These are phyloP conservation scores for Drosophila maculinotata DNA, from an alignment of 2,888 invertebrate species.

Conservation along the genomic window DNA sequence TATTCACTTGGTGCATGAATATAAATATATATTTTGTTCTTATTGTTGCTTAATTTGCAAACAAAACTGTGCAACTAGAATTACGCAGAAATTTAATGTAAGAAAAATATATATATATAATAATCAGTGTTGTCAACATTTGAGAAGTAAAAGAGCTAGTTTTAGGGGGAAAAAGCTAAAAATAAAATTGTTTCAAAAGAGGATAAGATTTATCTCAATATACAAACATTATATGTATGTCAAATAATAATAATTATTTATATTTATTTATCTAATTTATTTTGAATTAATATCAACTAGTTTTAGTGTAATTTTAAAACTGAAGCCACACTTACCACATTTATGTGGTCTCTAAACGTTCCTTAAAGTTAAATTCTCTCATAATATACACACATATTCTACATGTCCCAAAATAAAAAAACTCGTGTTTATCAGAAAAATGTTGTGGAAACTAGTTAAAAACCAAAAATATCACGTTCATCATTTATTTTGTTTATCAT, in stretches of 20 bases:
- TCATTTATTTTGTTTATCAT: background rate
- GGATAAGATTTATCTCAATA: no score
- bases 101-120: background rate
- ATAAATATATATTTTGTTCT: conserved; percentile 1
- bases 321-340: no score
- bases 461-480: background rate
- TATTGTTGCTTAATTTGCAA: conserved; percentile 5
- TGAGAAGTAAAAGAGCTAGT: background rate
- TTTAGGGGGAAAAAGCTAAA: background rate
- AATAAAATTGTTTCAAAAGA: background rate
- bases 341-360: no score
- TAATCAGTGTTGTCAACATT: background rate
- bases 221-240: no score
- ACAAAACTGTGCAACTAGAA: conserved; percentile 4
- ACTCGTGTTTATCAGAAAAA: background rate
- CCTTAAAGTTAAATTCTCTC: no score
- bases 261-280: no score
- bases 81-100: background rate
- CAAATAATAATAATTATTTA: no score
- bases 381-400: no score
- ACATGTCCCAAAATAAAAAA: background rate
- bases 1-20: background rate
- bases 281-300: no score
- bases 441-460: background rate
- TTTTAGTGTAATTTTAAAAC: no score